Base-by-base conservation (phyloP, 2,797 vertebrate genomes). In the Trematomus bernacchii region DNA sequence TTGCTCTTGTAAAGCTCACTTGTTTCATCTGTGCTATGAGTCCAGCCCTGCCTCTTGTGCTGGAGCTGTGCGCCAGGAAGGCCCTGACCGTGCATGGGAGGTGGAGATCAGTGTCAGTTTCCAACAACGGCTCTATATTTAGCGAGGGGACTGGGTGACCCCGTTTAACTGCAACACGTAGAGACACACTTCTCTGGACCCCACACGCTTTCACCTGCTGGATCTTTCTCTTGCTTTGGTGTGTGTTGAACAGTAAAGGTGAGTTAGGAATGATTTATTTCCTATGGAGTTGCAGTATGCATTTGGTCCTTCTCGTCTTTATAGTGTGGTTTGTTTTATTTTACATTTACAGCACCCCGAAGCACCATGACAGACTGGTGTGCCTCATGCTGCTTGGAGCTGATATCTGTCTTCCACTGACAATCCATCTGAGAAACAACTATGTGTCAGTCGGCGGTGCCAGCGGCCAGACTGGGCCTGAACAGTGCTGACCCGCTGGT, bases 121-220 rank as follows among this genome's bases (percentile, higher is more conserved):
- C 78, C 85, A 89, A 85, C 84, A 85, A 81, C 54, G 40, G 63
- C n/a, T 88, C 92, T 95, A 94, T 92, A 92, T 92, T 94, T 94
- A 94, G 85, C 15, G 13, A 66, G 76, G 76, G 82, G 72, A 69
- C 84, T 30, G 69, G 53, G 62, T 86, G 70, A 80, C 77, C 66
- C 59, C 77, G 55, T 72, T 61, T 61, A 52, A 59, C 53, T 62
- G 66, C 63, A 40, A 64, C 62, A 67, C 42, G n/a, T 10, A 69
- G 66, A 71, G 46, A 79, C 57, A 78, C 66, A 65, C 78, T 82
- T 62, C 51, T 46, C 40, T 63, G 30, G 58, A 76, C 79, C 44
- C 12, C 52, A 15, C 60, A 30, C 66, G 73, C 44, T 43, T 47
- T 80, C 72, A 80, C 70, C 77, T 83, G 74, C 71, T 60, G 43